A percentile compares a stretch with the other conserved stretches of the same genome.
phyloP scores from a whole-genome alignment of 2,888 invertebrate genomes.

The Dynastes hyllus region DNA sequence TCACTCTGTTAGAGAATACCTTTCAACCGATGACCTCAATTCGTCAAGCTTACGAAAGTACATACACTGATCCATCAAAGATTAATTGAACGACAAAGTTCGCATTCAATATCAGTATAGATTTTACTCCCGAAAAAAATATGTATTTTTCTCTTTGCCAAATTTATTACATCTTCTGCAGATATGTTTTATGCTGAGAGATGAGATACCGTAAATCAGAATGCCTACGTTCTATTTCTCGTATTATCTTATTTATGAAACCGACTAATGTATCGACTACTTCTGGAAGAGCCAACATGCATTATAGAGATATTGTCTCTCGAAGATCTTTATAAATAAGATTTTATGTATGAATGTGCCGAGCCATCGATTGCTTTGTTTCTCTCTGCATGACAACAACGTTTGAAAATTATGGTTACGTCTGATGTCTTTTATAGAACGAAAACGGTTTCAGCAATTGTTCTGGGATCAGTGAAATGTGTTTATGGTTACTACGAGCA shows the following conservation, averaged over 20 bases:
- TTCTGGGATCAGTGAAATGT: conserved; percentile 7
- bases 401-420: conserved; percentile 22
- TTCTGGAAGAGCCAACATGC: background rate
- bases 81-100: conserved; percentile 19
- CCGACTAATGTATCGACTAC: conserved; percentile 13
- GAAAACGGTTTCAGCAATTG: conserved; percentile 6
- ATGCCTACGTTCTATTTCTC: conserved; percentile 16
- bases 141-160: background rate
- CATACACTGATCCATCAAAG: background rate
- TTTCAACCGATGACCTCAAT: conserved; percentile 9
- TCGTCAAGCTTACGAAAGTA: conserved; percentile 7
- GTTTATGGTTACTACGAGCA: background rate
- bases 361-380: background rate
- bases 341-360: background rate
- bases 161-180: background rate
- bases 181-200: background rate
- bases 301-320: background rate
- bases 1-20: background rate
- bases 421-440: conserved; percentile 7
- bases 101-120: conserved; percentile 2
- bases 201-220: conserved; percentile 19
- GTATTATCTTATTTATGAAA: conserved; percentile 28
- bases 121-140: background rate
- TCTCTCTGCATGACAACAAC: conserved; percentile 8
- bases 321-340: conserved; percentile 18